Percentiles rank a stretch among this genome's conserved stretches.
Evolutionary conservation across 1,140 invertebrate genomes (phyloP).

Genomic region (Penaeus japonicus): DNA sequence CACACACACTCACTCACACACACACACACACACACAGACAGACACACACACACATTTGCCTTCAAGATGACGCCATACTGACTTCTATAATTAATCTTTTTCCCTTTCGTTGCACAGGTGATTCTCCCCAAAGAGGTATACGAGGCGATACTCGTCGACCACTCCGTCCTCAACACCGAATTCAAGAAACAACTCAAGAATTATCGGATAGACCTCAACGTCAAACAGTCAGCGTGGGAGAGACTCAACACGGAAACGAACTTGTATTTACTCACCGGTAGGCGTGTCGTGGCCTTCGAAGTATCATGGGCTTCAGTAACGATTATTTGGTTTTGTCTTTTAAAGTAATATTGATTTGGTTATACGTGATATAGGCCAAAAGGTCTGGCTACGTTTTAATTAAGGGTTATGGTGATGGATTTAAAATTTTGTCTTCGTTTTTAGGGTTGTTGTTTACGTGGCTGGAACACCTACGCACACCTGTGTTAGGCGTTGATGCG

Average conservation of each 20-base stretch:
- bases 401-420: background rate
- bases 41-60: background rate
- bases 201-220: slow-evolving; percentile 73
- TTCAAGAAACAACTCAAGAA: slow-evolving; percentile 67
- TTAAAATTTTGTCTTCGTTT: background rate
- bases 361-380: too few species aligned
- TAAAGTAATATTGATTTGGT: background rate
- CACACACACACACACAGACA: too few species aligned
- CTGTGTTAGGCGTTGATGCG: slow-evolving; percentile 74
- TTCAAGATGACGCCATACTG: too few species aligned
- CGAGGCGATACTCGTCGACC: slow-evolving; percentile 67
- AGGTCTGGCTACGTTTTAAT: background rate
- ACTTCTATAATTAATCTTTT: too few species aligned
- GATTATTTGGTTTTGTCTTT: background rate
- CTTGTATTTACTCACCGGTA: slow-evolving; percentile 68
- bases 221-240: slow-evolving; percentile 73
- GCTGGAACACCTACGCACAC: slow-evolving; percentile 74
- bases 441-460: slow-evolving; percentile 74
- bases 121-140: slow-evolving; percentile 64
- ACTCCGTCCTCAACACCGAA: slow-evolving; percentile 62
- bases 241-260: slow-evolving; percentile 74
- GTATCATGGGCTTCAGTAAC: too few species aligned
- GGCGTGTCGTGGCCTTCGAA: background rate
- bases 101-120: slow-evolving; percentile 19
- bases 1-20: too few species aligned